These are phyloP conservation scores for Scolopax mira DNA, from an alignment of 2,113 vertebrate genomes.

Conservation along the genomic window DNA sequence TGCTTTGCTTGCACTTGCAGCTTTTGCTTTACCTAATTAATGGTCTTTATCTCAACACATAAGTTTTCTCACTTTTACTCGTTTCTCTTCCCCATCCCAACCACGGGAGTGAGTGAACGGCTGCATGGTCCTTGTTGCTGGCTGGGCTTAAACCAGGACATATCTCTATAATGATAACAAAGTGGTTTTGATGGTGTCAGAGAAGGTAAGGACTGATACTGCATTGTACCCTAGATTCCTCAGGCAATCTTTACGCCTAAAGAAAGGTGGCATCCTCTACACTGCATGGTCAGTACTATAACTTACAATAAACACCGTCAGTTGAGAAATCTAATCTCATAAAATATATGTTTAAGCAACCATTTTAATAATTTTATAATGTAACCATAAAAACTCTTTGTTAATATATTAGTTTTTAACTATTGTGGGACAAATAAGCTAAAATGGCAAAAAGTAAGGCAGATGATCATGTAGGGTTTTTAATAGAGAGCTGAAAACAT, in stretches of 20 bases:
- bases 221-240: background rate
- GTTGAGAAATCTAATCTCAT: background rate
- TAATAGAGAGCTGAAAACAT: background rate
- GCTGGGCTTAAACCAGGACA: background rate
- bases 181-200: background rate
- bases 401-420: background rate
- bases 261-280: background rate
- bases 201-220: background rate
- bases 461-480: background rate
- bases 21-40: background rate
- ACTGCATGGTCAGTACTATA: background rate
- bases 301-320: background rate
- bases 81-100: background rate
- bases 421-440: background rate
- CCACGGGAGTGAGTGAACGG: background rate
- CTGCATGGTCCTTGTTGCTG: background rate
- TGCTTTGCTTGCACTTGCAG: background rate
- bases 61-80: background rate
- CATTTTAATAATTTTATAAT: background rate
- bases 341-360: background rate
- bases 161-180: background rate
- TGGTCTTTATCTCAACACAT: background rate
- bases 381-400: background rate
- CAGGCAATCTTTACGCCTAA: background rate
- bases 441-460: background rate